Evolutionary conservation across 2,113 vertebrate genomes (phyloP), one percentile per base, ranked within the genome.

Genomic region (Eira barbara): DNA sequence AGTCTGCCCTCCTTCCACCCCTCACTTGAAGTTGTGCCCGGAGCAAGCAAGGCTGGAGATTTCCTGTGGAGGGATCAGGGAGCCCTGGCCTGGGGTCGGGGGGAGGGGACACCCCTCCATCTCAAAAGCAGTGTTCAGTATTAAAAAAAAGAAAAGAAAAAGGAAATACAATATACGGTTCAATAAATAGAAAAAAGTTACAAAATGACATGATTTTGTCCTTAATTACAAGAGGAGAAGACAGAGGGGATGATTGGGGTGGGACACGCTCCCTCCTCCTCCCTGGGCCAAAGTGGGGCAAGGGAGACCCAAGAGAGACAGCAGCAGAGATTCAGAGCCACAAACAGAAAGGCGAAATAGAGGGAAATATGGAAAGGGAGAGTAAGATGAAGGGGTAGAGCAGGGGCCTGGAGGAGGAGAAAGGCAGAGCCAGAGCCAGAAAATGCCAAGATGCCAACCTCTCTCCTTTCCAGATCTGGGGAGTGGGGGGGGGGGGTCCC

Each of bases 161-260:
- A 82, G 76, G 31, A 91, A 97, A 97, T 97, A 98, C 97, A 98
- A 98, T 97, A 97, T 96, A 80, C 2, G 20, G 91, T 95, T 98
- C 98, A 98, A 98, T 98, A 98, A 98, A 98, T 98, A 98, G 98
- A 97, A 98, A 98, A 96, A 93, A 96, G 96, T 98, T 98, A 98
- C 97, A 98, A 98, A 98, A 98, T 69, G 87, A 91, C 45, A 55
- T 86, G 73, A 90, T 97, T 94, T 97, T 89, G 78, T 95, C 92
- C 94, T 87, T 98, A 97, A 94, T 97, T 91, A 98, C 91, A 97
- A 91, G 91, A 84, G 96, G 29, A 95, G 94, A 94, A 57, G 87
- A 71, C 25, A 34, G 59, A 36, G 17, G 42, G 57, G 9, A 4
- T 59, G 34, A 34, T 1, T 2, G 84, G 76, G 65, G 20, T 0